Conservation (phyloP, 1,140 invertebrate genomes). For the Metopolophium dirhodum region DNA sequence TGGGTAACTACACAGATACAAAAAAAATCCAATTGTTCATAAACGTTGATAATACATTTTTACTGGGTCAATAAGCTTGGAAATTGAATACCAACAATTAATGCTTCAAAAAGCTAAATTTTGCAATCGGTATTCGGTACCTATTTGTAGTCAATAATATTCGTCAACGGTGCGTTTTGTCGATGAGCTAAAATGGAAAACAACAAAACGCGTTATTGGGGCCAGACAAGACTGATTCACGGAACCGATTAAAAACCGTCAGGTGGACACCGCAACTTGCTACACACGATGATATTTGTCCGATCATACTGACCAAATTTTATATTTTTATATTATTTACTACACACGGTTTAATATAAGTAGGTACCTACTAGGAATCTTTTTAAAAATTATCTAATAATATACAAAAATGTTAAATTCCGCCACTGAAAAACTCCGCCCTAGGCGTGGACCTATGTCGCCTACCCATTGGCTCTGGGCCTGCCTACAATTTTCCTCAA, state of each 20-base stretch:
- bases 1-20: too few species aligned
- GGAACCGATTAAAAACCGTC: not conserved
- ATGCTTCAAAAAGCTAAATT: too few species aligned
- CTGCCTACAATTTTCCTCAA: too few species aligned
- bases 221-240: not conserved
- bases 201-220: slow-evolving; percentile 4
- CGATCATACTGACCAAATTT: too few species aligned
- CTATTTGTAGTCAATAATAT: not conserved
- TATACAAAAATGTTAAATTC: slow-evolving; percentile 15
- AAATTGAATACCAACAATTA: too few species aligned
- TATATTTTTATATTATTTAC: not conserved
- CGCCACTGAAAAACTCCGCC: too few species aligned
- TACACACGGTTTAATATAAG: not conserved
- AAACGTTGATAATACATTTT: too few species aligned
- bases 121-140: not conserved
- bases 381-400: not conserved
- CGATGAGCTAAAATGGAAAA: not conserved
- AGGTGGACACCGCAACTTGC: not conserved
- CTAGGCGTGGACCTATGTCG: too few species aligned
- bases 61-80: too few species aligned
- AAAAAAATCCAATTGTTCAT: too few species aligned
- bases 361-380: not conserved
- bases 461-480: too few species aligned
- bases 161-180: slow-evolving; percentile 9
- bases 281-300: not conserved